Evolutionary conservation across 2,113 vertebrate genomes (phyloP).

Genomic region (Brienomyrus brachyistius): DNA sequence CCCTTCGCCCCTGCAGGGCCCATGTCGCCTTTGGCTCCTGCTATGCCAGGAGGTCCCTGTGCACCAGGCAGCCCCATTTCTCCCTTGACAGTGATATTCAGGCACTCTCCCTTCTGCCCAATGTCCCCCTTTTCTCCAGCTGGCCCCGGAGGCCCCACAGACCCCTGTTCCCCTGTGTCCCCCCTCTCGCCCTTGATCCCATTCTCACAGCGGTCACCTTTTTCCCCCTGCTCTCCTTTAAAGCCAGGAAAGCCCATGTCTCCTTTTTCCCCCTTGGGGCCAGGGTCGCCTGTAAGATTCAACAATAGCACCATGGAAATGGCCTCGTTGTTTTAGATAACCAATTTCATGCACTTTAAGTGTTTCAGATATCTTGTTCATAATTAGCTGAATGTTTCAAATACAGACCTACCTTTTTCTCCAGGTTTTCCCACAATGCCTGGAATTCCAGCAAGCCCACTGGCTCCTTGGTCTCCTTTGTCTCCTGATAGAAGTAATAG

Average conservation of each 20-base stretch:
- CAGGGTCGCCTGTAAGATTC: slow-evolving; percentile 68
- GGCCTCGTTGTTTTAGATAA: background rate
- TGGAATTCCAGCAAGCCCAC: slow-evolving; percentile 66
- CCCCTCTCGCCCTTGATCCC: slow-evolving; percentile 76
- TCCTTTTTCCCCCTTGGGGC: slow-evolving; percentile 77
- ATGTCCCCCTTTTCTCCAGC: slow-evolving; percentile 70
- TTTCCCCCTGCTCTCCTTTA: slow-evolving; percentile 80
- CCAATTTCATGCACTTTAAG: background rate
- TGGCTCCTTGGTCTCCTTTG: slow-evolving; percentile 73
- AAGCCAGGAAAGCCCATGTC: slow-evolving; percentile 62
- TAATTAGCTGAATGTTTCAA: background rate
- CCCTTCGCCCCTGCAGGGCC: slow-evolving; percentile 51
- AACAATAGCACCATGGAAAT: background rate
- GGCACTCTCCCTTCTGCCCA: slow-evolving; percentile 62
- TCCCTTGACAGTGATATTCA: slow-evolving; percentile 59
- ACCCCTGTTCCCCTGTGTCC: slow-evolving; percentile 45
- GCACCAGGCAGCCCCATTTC: slow-evolving; percentile 49
- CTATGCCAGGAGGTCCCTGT: slow-evolving; percentile 31
- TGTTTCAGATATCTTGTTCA: background rate
- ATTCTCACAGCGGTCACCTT: slow-evolving; percentile 71
- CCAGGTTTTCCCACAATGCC: slow-evolving; percentile 78
- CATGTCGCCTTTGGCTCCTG: slow-evolving; percentile 31
- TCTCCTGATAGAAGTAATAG: slow-evolving; percentile 60
- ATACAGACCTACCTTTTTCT: slow-evolving; percentile 67
- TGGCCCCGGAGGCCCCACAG: slow-evolving; percentile 57